These are phyloP conservation scores for Anableps anableps DNA, from an alignment of 2,797 vertebrate species.

Conservation along the genomic window DNA sequence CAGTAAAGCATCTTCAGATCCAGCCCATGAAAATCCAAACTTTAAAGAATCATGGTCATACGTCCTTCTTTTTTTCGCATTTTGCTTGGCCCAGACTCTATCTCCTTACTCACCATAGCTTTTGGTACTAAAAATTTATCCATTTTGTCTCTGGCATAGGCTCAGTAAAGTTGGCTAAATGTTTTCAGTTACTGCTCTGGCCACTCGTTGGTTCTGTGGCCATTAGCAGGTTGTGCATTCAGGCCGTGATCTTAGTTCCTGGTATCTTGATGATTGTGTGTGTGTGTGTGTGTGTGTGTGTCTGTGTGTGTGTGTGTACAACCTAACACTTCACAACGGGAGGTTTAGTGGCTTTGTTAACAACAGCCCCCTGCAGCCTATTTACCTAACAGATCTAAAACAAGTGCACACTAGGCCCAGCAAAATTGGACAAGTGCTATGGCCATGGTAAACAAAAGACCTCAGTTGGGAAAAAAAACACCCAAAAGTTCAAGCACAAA, in stretches of 20 bases:
- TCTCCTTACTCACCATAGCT: too few species aligned
- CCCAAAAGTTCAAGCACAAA: slow-evolving; percentile 12
- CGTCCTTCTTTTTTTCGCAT: too few species aligned
- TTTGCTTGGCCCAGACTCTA: too few species aligned
- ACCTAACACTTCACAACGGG: neutral
- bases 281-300: neutral
- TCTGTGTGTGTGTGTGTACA: neutral
- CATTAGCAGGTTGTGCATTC: slow-evolving; percentile 29
- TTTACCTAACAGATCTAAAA: slow-evolving; percentile 38
- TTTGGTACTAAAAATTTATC: too few species aligned
- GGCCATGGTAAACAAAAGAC: slow-evolving; percentile 26
- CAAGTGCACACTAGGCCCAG: neutral
- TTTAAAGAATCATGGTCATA: too few species aligned
- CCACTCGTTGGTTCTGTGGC: slow-evolving; percentile 20
- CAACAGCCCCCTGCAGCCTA: slow-evolving; percentile 34
- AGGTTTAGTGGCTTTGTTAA: slow-evolving; percentile 7
- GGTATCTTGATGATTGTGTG: slow-evolving; percentile 1
- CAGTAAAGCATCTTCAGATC: too few species aligned
- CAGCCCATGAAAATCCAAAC: too few species aligned
- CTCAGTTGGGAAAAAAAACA: slow-evolving; percentile 14
- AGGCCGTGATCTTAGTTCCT: slow-evolving; percentile 20
- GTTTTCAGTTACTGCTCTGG: too few species aligned
- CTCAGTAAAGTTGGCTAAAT: too few species aligned
- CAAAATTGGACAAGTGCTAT: slow-evolving; percentile 9
- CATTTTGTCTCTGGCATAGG: too few species aligned